Percentiles rank a stretch among this genome's conserved stretches.
phyloP scores from a whole-genome alignment of 2,113 vertebrate genomes.

The Aythya baeri region DNA sequence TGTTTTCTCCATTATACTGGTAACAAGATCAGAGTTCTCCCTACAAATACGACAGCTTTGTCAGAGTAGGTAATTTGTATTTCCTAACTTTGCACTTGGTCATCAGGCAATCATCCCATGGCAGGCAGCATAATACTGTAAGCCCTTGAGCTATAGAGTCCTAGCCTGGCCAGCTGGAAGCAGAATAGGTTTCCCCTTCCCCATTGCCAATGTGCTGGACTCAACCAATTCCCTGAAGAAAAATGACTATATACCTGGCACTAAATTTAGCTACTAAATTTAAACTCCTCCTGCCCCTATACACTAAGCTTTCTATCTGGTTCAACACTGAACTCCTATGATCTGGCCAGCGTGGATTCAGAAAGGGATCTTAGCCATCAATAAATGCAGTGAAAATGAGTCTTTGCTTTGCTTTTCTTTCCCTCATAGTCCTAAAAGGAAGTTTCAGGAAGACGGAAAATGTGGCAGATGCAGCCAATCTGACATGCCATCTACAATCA shows the following conservation, averaged over 20 bases:
- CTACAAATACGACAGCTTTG: not conserved
- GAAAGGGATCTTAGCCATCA: conserved; percentile 32
- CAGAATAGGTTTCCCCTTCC: conserved; percentile 43
- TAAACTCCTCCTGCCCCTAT: conserved; percentile 28
- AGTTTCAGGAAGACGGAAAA: conserved; percentile 1
- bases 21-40: conserved; percentile 2
- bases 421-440: not conserved
- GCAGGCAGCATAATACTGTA: conserved; percentile 44
- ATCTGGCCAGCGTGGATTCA: conserved; percentile 10
- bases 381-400: not conserved
- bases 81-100: conserved; percentile 24
- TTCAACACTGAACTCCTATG: conserved; percentile 24
- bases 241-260: conserved; percentile 57
- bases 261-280: conserved; percentile 41
- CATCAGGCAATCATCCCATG: conserved; percentile 23
- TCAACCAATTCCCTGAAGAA: conserved; percentile 55
- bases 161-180: conserved; percentile 43
- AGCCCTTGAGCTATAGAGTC: conserved; percentile 14
- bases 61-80: conserved; percentile 7
- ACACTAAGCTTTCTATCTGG: conserved; percentile 38
- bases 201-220: conserved; percentile 48
- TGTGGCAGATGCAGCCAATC: not conserved
- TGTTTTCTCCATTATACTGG: not conserved
- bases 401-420: conserved; percentile 6
- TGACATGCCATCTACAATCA: not conserved